These are phyloP conservation scores for Hormaphis cornu DNA, from an alignment of 1,140 invertebrate species.

Conservation along the genomic window DNA sequence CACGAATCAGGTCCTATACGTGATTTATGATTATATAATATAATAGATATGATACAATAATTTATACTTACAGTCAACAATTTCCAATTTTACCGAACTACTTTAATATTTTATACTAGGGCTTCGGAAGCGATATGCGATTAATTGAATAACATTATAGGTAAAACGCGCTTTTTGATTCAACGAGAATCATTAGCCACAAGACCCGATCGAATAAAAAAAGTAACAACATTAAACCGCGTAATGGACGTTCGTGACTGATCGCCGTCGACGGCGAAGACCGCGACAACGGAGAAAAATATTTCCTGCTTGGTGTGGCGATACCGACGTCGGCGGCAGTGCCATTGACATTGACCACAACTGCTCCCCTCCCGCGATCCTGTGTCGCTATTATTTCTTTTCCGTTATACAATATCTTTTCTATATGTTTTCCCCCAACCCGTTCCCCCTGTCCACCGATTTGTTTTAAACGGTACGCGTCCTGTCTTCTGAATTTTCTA, in stretches of 20 bases:
- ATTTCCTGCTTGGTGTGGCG: not conserved
- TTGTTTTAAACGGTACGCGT: constrained; percentile 2
- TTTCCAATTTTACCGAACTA: no score
- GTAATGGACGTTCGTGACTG: constrained; percentile 20
- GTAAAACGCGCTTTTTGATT: no score
- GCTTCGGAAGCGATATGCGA: no score
- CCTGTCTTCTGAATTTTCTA: not conserved
- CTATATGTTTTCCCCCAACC: not conserved
- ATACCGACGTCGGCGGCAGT: not conserved
- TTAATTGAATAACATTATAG: no score
- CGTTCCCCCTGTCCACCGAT: no score
- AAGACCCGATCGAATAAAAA: constrained; percentile 8
- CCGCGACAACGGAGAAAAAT: not conserved
- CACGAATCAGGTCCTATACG: no score
- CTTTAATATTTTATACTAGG: no score
- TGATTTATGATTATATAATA: no score
- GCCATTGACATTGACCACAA: constrained; percentile 26
- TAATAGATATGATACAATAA: no score
- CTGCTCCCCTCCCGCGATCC: not conserved
- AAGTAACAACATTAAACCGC: no score
- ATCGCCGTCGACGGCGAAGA: not conserved
- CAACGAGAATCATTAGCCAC: not conserved
- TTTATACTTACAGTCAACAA: no score
- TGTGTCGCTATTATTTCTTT: constrained; percentile 7
- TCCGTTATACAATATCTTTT: constrained; percentile 16